Base-by-base conservation (phyloP, 2,113 vertebrate genomes). In the Pipra filicauda region DNA sequence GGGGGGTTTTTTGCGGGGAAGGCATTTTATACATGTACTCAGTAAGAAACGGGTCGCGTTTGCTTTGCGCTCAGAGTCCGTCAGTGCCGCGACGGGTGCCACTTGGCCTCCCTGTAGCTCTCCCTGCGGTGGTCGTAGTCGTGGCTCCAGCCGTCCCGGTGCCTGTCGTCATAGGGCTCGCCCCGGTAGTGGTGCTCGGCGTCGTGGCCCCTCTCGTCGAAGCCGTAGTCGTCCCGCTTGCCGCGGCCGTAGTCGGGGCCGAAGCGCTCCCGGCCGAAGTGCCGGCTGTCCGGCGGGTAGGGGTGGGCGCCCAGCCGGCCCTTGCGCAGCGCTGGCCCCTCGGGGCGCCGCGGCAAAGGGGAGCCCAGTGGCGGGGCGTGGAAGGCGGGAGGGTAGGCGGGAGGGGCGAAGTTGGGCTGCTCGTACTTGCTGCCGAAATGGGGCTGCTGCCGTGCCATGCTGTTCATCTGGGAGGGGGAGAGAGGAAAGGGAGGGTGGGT, bases 401-500 rank as follows among this genome's bases (percentile, higher is more conserved):
- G 61, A 48, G 91, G 77, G 78, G 91, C 52, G 30, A 97, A 97
- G 86, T 76, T 65, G 0, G 94, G 89, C 23, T 95, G 98, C 51
- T 95, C 97, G 8, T 95, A 97, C 17, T 97, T 97, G 6, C 97
- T 96, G 3, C 97, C 97, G 5, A 97, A 93, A 59, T 96, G 97
- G 35, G 98, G 57, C 44, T 96, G 97, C 73, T 98, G 94, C 97
- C 99, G 97, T 88, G 95, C 96, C 65, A 96, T 78, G 28, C 41
- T 98, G 95, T 98, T 98, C 97, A 99, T 97, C 99, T 99, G 87
- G 5, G 9, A 28, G 59, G 33, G 72, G 65, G 44, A 23, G 39
- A 59, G 46, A 26, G 18, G 37, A 24, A 16, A 33, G 8, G 9
- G 3, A 3, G 0, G 22, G 52, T 19, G 2, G 4, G 12, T 7